phyloP scores from a whole-genome alignment of 2,888 invertebrate genomes.

The Drosophila infuscata region DNA sequence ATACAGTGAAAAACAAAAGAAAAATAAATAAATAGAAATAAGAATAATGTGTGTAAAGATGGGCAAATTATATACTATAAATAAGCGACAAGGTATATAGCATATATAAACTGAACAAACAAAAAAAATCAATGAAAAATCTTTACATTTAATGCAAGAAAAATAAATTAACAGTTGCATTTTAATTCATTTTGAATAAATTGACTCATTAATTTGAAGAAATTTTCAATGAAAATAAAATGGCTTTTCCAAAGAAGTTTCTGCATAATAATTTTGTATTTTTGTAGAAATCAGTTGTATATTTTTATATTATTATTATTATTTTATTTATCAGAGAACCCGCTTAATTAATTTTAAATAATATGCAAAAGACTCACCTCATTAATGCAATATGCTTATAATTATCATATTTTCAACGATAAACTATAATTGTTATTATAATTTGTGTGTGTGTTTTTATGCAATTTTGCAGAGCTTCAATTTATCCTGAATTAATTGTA shows the following conservation, averaged over 20 bases:
- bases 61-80: background rate
- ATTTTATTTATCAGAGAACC: no score
- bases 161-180: background rate
- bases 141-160: background rate
- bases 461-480: constrained; percentile 22
- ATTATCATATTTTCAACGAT: constrained; percentile 2
- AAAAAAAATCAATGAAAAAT: no score
- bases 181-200: background rate
- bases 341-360: background rate
- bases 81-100: no score
- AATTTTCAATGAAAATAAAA: background rate
- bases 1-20: no score
- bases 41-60: background rate
- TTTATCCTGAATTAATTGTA: constrained; percentile 54
- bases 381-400: constrained; percentile 1
- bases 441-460: constrained; percentile 7
- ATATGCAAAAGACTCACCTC: constrained; percentile 34
- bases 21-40: background rate
- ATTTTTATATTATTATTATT: background rate
- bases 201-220: background rate
- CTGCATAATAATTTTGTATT: background rate
- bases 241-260: background rate
- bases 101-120: no score
- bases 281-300: background rate
- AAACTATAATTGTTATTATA: constrained; percentile 8